phyloP scores from a whole-genome alignment of 2,888 invertebrate species.

The Julus scandinavius region DNA sequence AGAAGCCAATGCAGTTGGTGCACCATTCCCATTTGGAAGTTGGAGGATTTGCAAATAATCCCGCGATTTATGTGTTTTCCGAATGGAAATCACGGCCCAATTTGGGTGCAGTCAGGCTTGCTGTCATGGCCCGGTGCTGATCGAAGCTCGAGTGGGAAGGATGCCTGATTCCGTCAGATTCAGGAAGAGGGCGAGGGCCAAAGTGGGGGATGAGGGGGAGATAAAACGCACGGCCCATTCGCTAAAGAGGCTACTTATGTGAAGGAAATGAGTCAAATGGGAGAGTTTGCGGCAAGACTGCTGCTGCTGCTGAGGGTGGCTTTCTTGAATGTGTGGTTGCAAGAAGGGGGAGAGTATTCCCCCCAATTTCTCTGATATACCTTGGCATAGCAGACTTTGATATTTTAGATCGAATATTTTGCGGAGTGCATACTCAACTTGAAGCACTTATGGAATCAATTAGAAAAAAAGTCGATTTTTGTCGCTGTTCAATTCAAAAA shows the following conservation, averaged over 20 bases:
- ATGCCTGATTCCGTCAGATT: slow-evolving; percentile 23
- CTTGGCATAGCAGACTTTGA: no score
- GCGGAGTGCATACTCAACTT: neutral
- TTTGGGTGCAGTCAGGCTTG: slow-evolving; percentile 50
- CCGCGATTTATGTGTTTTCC: slow-evolving; percentile 55
- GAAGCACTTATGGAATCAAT: neutral
- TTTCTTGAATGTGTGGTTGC: neutral
- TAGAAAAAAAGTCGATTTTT: neutral
- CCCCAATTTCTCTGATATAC: neutral
- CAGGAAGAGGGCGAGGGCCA: slow-evolving; percentile 36
- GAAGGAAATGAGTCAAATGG: slow-evolving; percentile 47
- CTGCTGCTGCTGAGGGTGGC: neutral
- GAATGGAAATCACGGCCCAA: slow-evolving; percentile 54
- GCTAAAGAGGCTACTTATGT: slow-evolving; percentile 5
- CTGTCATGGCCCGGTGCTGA: slow-evolving; percentile 50
- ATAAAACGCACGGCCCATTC: slow-evolving; percentile 36
- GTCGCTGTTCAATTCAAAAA: neutral
- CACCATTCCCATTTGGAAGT: neutral
- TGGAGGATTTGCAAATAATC: slow-evolving; percentile 52
- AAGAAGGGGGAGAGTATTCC: neutral
- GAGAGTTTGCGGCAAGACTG: neutral
- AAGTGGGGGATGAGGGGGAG: neutral
- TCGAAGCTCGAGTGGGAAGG: neutral
- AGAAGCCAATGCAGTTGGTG: neutral
- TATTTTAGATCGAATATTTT: neutral